phyloP scores from a whole-genome alignment of 2,888 invertebrate genomes.

The Dasysyrphus albostriatus region DNA sequence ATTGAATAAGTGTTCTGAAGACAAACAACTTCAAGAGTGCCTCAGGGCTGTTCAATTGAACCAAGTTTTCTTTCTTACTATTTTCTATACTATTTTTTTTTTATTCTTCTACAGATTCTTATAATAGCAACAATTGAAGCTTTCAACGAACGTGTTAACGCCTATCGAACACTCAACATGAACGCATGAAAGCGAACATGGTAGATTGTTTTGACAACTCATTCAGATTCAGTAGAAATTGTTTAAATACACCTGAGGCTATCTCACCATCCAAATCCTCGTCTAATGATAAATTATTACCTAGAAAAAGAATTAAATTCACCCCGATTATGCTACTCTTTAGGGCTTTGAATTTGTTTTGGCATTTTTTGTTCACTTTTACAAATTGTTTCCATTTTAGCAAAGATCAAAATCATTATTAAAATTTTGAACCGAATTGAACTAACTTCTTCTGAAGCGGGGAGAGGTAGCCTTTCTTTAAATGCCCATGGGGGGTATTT shows the following conservation, averaged over 20 bases:
- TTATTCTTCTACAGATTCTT: neutral
- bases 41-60: slow-evolving; percentile 12
- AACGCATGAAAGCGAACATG: slow-evolving; percentile 1
- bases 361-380: slow-evolving; percentile 4
- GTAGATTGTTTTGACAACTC: slow-evolving; percentile 64
- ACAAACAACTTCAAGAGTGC: neutral
- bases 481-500: neutral
- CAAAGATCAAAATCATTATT: slow-evolving; percentile 21
- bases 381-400: slow-evolving; percentile 60
- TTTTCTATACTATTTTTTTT: neutral
- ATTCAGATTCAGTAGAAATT: slow-evolving; percentile 50
- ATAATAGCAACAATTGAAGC: slow-evolving; percentile 34
- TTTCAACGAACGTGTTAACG: slow-evolving; percentile 48
- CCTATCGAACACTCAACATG: slow-evolving; percentile 1
- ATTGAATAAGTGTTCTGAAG: neutral
- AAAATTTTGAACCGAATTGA: neutral
- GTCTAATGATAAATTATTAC: slow-evolving; percentile 20
- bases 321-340: slow-evolving; percentile 15
- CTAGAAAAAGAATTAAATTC: slow-evolving; percentile 1
- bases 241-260: slow-evolving; percentile 13
- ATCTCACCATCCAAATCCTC: neutral
- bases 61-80: neutral
- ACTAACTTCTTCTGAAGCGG: neutral
- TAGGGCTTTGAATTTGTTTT: slow-evolving; percentile 18
- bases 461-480: slow-evolving; percentile 1